phyloP scores from a whole-genome alignment of 2,113 vertebrate genomes.

The Crotophaga sulcirostris region DNA sequence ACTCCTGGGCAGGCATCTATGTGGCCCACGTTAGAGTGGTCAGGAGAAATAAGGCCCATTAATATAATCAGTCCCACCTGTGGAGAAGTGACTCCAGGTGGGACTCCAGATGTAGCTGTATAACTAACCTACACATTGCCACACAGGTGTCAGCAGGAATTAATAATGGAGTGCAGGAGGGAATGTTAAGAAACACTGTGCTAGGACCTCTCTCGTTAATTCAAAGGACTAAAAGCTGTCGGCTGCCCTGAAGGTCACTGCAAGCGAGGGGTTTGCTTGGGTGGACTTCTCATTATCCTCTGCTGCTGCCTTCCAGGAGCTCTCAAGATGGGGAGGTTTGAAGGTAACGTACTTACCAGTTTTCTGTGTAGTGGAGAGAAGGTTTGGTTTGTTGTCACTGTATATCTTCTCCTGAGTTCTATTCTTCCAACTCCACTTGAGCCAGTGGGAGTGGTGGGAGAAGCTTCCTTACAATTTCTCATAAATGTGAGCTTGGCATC shows the following conservation, averaged over 20 bases:
- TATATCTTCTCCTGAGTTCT: neutral
- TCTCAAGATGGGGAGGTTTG: neutral
- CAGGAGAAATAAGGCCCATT: neutral
- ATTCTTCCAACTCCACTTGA: neutral
- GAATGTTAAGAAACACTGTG: neutral
- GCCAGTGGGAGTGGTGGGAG: neutral
- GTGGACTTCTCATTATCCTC: neutral
- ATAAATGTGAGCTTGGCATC: neutral
- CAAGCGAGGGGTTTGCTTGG: neutral
- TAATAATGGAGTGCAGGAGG: too few species aligned
- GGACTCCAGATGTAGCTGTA: neutral
- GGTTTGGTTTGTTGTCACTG: neutral
- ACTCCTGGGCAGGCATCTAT: neutral
- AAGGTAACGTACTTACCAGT: neutral
- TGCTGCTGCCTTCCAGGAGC: neutral
- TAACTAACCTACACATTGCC: too few species aligned
- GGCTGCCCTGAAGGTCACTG: neutral
- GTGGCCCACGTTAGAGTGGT: neutral
- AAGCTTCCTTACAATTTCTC: neutral
- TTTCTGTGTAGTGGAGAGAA: neutral
- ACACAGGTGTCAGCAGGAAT: neutral
- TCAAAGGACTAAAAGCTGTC: neutral
- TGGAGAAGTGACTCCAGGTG: neutral
- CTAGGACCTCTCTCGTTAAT: neutral
- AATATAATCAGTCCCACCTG: neutral